These are phyloP conservation scores for Microcebus tavaratra DNA, from an alignment of 2,113 vertebrate species.

Conservation along the genomic window DNA sequence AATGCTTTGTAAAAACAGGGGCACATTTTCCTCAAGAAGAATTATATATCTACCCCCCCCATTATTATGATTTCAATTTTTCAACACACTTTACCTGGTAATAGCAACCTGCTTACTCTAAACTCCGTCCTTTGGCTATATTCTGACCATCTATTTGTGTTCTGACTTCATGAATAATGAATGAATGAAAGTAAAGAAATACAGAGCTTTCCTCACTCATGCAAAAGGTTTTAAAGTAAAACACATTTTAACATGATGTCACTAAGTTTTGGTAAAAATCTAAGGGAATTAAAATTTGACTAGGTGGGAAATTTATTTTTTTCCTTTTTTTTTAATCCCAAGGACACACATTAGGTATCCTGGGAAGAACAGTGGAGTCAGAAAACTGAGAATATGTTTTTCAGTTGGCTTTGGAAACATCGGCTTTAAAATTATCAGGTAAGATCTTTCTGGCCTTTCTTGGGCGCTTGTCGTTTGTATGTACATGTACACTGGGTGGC, in stretches of 20 bases:
- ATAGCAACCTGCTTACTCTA: conserved; percentile 37
- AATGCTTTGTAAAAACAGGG: conserved; percentile 56
- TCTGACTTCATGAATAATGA: conserved; percentile 68
- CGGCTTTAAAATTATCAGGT: neutral
- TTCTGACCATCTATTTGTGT: conserved; percentile 70
- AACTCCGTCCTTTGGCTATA: conserved; percentile 58
- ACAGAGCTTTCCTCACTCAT: conserved; percentile 25
- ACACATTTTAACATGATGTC: conserved; percentile 5
- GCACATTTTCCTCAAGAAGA: conserved; percentile 52
- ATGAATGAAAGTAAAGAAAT: conserved; percentile 49
- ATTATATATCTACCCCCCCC: neutral
- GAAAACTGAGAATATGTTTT: neutral
- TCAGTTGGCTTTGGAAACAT: neutral
- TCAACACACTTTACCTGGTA: conserved; percentile 28
- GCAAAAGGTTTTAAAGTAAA: conserved; percentile 60
- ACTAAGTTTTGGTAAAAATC: neutral
- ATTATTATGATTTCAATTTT: conserved; percentile 64
- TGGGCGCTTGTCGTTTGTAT: neutral
- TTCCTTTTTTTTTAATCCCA: neutral
- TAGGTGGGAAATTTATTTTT: neutral
- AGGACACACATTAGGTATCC: neutral
- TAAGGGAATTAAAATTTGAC: conserved; percentile 2
- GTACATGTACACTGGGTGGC: rapidly evolving
- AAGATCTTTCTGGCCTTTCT: neutral
- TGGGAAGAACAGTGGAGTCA: neutral